These are phyloP conservation scores for Creontiades dilutus DNA, from an alignment of 2,888 invertebrate genomes.

Conservation along the genomic window DNA sequence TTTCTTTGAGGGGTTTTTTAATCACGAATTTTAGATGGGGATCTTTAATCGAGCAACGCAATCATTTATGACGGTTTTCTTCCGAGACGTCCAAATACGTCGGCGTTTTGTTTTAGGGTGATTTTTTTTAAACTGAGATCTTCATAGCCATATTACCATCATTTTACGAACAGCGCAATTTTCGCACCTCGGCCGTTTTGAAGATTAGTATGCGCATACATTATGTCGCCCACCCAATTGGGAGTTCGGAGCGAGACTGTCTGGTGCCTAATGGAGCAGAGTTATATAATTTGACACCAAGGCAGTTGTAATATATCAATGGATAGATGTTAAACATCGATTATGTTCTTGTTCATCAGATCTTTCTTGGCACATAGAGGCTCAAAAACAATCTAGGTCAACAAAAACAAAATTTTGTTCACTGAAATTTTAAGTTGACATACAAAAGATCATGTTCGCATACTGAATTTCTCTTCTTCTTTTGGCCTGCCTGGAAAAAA, in stretches of 20 bases:
- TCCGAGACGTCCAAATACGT: not conserved
- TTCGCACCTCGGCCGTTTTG: constrained; percentile 58
- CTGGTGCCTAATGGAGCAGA: not conserved
- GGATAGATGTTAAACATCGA: not conserved
- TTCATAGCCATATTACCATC: constrained; percentile 34
- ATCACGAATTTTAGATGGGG: constrained; percentile 47
- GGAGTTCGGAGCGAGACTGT: constrained; percentile 1
- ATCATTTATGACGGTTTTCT: not conserved
- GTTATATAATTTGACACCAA: constrained; percentile 22
- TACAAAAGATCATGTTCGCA: no score
- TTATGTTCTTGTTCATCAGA: not conserved
- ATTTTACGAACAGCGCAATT: constrained; percentile 50
- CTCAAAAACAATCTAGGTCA: no score
- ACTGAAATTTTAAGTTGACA: no score
- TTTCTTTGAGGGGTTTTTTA: not conserved
- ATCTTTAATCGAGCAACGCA: not conserved
- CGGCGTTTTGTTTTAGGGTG: not conserved
- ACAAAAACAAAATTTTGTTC: no score
- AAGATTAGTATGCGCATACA: constrained; percentile 63
- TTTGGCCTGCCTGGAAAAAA: no score
- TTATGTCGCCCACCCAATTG: constrained; percentile 53
- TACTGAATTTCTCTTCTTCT: no score
- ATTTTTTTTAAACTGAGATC: constrained; percentile 2
- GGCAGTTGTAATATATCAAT: not conserved
- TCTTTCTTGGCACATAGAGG: no score